These are phyloP conservation scores for Tachina grossa DNA, from an alignment of 2,888 invertebrate genomes.

Conservation along the genomic window DNA sequence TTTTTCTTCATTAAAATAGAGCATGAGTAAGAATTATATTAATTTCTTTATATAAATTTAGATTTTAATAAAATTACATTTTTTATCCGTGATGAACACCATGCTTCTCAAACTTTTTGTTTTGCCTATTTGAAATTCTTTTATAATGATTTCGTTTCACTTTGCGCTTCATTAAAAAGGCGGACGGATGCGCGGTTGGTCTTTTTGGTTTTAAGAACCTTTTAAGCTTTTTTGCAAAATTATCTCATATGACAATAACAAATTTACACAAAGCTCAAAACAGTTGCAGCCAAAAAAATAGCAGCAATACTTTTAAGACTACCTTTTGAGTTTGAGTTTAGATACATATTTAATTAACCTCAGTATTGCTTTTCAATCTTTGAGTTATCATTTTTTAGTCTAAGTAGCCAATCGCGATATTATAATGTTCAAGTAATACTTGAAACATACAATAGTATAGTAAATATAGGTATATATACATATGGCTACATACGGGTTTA, in stretches of 20 bases:
- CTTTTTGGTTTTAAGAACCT: slow-evolving; percentile 58
- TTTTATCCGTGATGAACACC: slow-evolving; percentile 59
- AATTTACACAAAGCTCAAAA: slow-evolving; percentile 76
- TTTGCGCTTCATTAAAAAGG: slow-evolving; percentile 83
- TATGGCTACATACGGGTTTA: too few relatives aligned
- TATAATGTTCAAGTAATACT: too few relatives aligned
- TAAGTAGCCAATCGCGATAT: too few relatives aligned
- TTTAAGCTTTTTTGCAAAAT: slow-evolving; percentile 61
- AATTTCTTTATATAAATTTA: slow-evolving; percentile 22
- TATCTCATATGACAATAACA: slow-evolving; percentile 77
- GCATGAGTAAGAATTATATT: slow-evolving; percentile 2
- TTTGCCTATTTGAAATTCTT: slow-evolving; percentile 13
- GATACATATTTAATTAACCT: not conserved
- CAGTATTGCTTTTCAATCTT: not conserved
- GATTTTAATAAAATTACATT: slow-evolving; percentile 25
- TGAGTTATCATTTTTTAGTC: too few relatives aligned
- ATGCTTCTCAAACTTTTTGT: slow-evolving; percentile 11
- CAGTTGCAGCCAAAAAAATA: slow-evolving; percentile 15
- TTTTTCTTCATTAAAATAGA: not conserved
- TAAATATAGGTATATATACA: too few relatives aligned
- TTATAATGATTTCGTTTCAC: slow-evolving; percentile 79
- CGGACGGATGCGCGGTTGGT: slow-evolving; percentile 78
- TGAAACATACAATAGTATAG: too few relatives aligned
- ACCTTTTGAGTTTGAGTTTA: not conserved
- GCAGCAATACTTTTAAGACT: not conserved